Conservation (phyloP, 2,113 vertebrate species). For the Proterorhinus semilunaris region DNA sequence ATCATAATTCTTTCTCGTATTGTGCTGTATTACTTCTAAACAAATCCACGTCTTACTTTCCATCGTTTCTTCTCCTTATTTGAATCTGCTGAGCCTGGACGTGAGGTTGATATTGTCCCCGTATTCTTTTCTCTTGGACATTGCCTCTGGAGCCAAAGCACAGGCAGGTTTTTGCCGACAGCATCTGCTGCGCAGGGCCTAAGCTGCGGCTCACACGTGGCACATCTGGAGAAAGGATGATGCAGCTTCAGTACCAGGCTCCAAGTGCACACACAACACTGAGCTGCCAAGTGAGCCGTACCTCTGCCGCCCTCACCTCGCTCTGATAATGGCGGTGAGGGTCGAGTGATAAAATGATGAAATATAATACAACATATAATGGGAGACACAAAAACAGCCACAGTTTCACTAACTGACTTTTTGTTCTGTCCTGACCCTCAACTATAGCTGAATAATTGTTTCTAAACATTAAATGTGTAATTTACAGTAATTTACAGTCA, state of each 20-base stretch:
- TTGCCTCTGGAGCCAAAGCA: conserved; percentile 4
- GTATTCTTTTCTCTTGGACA: conserved; percentile 50
- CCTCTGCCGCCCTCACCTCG: conserved; percentile 29
- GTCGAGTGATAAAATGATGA: conserved; percentile 14
- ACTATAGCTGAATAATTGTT: no score
- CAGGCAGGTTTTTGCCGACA: conserved; percentile 49
- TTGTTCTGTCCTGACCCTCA: no score
- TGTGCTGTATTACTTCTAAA: no score
- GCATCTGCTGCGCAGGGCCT: conserved; percentile 69
- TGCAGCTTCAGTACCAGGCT: conserved; percentile 55
- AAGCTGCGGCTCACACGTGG: conserved; percentile 72
- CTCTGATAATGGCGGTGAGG: conserved; percentile 35
- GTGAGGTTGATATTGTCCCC: conserved; percentile 56
- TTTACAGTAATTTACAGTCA: no score
- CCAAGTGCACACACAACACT: conserved; percentile 10
- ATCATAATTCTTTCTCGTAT: no score
- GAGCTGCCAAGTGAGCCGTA: conserved; percentile 24
- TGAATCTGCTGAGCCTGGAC: conserved; percentile 50
- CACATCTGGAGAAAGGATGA: conserved; percentile 81
- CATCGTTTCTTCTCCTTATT: conserved; percentile 35
- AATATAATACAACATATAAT: not conserved
- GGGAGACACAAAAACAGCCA: not conserved
- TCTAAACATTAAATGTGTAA: no score
- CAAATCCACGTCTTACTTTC: conserved; percentile 3
- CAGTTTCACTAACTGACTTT: no score